Base-by-base conservation (phyloP, 2,797 vertebrate species). In the Coregonus ussuriensis region DNA sequence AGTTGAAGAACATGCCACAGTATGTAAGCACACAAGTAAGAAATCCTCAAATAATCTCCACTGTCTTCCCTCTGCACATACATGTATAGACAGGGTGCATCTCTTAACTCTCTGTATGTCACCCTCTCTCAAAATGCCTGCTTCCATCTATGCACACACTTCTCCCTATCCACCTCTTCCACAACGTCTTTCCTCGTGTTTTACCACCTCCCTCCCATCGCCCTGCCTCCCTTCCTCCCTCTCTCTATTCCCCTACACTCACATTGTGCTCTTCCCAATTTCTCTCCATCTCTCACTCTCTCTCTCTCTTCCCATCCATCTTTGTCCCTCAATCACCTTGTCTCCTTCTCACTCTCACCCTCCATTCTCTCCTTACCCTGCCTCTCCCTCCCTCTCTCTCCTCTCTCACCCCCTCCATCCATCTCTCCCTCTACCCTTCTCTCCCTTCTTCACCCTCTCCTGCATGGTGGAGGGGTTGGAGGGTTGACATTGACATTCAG, bases 401-500 rank as follows among this genome's bases (percentile, higher is more conserved):
- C 21, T 21, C 41, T 3, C 37, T 16, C 16, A 6, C 62, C 62
- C 62, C 54, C 63, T 59, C 9, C 33, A 78, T 78, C 29, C 65
- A 13, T 15, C 31, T 56, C 29, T 7, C 4, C 21, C 1, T 0
- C 3, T 62, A 73, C 73, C 66, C 81, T 77, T 76, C 14, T n/a
- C 77, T 47, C 7, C 54, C 77, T 76, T 1, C 52, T 5, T 33
- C n/a, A 41, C 71, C 71, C 41, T 4, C 72, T 62, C 54, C 70
- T 66, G 16, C 18, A 47, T 62, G 52, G 53, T 33, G 59, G 4
- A 72, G 51, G 37, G 41, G 9, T 47, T 47, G 41, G 41, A 47
- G 9, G n/a, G 9, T 37, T 62, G 68, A 63, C 59, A 62, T 37
- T 37, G 69, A 59, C 21, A 72, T 78, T 47, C n/a, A 79, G 62